Evolutionary conservation across 2,113 vertebrate genomes (phyloP), one percentile per base, ranked within the genome.

Genomic region (Callipepla californica): DNA sequence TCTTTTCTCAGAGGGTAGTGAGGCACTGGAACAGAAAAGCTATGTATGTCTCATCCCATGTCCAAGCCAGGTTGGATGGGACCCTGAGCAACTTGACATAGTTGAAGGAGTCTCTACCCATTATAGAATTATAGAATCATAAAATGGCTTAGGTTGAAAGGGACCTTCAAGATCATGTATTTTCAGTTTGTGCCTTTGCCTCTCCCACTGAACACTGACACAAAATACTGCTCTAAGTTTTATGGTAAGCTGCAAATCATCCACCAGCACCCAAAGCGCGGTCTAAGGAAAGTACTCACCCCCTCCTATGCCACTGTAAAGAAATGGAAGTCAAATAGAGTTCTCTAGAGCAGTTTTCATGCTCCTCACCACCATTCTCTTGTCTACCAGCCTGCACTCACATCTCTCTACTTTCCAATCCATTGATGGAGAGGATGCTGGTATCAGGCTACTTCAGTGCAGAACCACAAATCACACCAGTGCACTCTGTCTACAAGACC

Each of bases 401-500:
- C 21, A 76, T 36, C 47, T 70, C 15, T 23, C 32, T 5, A 11
- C n/a, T 40, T 20, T 68, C 4, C 7, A 13, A 19, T 53, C 30
- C 30, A 34, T 14, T 47, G 23, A 53, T 51, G 34, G 16, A 40
- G 6, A 28, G 5, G 17, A n/a, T 40, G 51, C 42, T 88, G 51
- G 63, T 15, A 62, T 5, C 47, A 32, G 16, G 15, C 22, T 53
- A 8, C 47, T 28, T 65, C 22, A 16, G 8, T 65, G 61, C 16
- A 51, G 7, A 40, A 32, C 19, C 36, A n/a, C 18, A 78, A 25
- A 62, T 66, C 48, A 3, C 13, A 74, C 7, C 47, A 45, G 16
- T 1, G 0, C 13, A 3, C 18, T 48, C 59, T 55, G 13, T 30
- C 30, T 30, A 1, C 69, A 38, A 34, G 59, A n/a, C 12, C 36